Base-by-base conservation (phyloP, 2,113 vertebrate genomes). In the Cariama cristata region DNA sequence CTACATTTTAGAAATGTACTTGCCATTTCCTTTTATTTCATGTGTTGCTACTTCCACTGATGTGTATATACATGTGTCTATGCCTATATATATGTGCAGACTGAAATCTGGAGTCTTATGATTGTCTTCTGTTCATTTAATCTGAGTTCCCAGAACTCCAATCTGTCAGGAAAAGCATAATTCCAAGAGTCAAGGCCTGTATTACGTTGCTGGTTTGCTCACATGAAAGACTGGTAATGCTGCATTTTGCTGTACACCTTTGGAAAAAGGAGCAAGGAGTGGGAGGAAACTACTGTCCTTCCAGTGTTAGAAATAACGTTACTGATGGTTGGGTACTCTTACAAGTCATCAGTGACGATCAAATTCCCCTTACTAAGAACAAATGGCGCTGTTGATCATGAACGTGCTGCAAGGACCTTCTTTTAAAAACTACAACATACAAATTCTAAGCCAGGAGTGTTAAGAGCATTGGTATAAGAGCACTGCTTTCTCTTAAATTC, bases 211-310 rank as follows among this genome's bases (percentile, higher is more conserved):
- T 38, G 33, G 2, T 56, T 75, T 75, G 30, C 45, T 52, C 33
- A 1, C 18, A 2, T 0, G 26, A 44, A 40, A 30, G 24, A 9
- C 27, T 20, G 53, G 4, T 8, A 40, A 53, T 4, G 4, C 22
- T 81, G 72, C 28, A 4, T 50, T 64, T 69, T 74, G 53, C 59
- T 55, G 10, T 30, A 1, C 72, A 60, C 16, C 11, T 9, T 17
- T 27, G 8, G 1, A 1, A 35, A 72, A 50, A 72, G 21, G 26
- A 80, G 26, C 6, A 67, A 86, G 20, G 20, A 30, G 6, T 15
- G 33, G 14, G 8, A 49, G 27, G 53, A 62, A 91, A 27, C 47
- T 0, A 8, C n/a, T 52, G 18, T 21, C 22, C 30, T 47, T 35
- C n/a, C 20, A 40, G 7, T 13, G 9, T 72, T 38, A 44, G 72